Evolutionary conservation across 2,888 invertebrate genomes (phyloP), one percentile per base, ranked within the genome.

Genomic region (Cremastinae sp.): DNA sequence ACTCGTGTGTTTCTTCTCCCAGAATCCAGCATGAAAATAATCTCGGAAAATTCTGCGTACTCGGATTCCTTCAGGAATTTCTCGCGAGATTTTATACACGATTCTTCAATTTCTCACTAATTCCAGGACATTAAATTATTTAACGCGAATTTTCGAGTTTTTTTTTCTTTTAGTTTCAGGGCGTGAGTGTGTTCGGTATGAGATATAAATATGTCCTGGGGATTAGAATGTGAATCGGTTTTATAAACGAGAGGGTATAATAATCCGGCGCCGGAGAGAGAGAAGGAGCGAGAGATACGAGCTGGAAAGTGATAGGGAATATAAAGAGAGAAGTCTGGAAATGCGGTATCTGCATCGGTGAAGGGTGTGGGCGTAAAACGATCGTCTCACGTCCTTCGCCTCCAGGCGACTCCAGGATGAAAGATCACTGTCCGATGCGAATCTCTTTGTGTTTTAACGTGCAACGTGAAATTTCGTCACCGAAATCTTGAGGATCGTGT

Each of bases 301-400:
- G 9, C 2, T 9, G 39, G 35, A 12, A 56, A n/a, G n/a, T n/a
- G n/a, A n/a, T n/a, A n/a, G n/a, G n/a, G n/a, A n/a, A n/a, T n/a
- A n/a, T n/a, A n/a, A n/a, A n/a, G n/a, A n/a, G n/a, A n/a, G n/a
- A n/a, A n/a, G n/a, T n/a, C n/a, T n/a, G n/a, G n/a, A n/a, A n/a
- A n/a, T n/a, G n/a, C n/a, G n/a, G n/a, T n/a, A 14, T 18, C 16
- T 10, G 20, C 18, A 18, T 20, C 47, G 8, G 68, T 69, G 66
- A 68, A 69, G 74, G 68, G 74, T 68, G 69, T 56, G 61, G 22
- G 39, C 74, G 69, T 74, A 43, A 53, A 49, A 20, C 53, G 53
- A 14, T 61, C 66, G 74, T 74, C 68, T 66, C 55, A 68, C 61
- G 74, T 74, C 74, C 68, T 68, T 74, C 68, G 68, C 37, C 61